Conservation (phyloP, 2,888 invertebrate species). For the Lithosia quadra region DNA sequence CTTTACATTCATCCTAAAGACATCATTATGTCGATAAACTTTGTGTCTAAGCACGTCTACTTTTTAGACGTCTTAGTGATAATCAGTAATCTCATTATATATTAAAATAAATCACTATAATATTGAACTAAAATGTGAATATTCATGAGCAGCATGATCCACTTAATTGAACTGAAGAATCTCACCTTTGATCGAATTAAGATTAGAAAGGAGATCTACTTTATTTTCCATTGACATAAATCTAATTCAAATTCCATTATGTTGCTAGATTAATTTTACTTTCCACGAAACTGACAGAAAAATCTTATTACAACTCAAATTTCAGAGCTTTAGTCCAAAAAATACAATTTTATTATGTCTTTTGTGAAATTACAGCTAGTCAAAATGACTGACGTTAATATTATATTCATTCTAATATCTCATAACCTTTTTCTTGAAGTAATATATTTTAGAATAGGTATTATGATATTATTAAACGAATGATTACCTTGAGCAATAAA, state of each 20-base stretch:
- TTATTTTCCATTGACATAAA: slow-evolving; percentile 24
- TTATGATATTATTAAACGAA: no score
- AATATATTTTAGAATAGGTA: not conserved
- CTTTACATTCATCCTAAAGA: not conserved
- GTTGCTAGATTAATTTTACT: slow-evolving; percentile 25
- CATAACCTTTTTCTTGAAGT: not conserved
- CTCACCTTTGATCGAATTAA: slow-evolving; percentile 18
- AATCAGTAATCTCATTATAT: slow-evolving; percentile 25
- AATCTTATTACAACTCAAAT: slow-evolving; percentile 14
- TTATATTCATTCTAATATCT: not conserved
- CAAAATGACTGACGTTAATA: not conserved
- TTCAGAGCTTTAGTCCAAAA: slow-evolving; percentile 5
- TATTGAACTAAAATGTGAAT: not conserved
- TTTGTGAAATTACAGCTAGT: not conserved
- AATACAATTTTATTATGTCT: slow-evolving; percentile 4
- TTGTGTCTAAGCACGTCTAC: slow-evolving; percentile 8
- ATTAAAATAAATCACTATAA: not conserved
- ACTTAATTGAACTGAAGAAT: slow-evolving; percentile 17
- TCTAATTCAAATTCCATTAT: slow-evolving; percentile 22
- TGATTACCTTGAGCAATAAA: no score
- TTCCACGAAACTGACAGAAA: slow-evolving; percentile 18
- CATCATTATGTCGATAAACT: not conserved
- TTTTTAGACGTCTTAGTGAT: slow-evolving; percentile 13
- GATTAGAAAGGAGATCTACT: slow-evolving; percentile 20
- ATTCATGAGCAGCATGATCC: slow-evolving; percentile 13